phyloP scores from a whole-genome alignment of 2,888 invertebrate species.

The Drosophila anomalipes region DNA sequence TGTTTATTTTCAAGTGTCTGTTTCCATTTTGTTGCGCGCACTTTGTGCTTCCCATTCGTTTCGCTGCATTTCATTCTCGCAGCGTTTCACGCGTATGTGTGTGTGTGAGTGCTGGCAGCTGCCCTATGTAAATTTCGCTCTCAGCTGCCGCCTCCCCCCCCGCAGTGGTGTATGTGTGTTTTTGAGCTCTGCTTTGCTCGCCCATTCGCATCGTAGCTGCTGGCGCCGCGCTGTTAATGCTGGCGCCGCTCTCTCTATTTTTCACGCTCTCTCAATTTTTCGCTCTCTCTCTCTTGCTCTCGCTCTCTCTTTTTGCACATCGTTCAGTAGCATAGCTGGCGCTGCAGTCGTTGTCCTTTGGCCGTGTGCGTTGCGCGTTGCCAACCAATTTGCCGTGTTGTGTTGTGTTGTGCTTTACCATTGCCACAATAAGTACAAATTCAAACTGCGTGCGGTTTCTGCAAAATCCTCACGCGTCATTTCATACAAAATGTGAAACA shows the following conservation, averaged over 20 bases:
- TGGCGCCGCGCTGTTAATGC: conserved; percentile 50
- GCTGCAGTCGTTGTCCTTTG: conserved; percentile 79
- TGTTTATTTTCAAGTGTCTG: conserved; percentile 71
- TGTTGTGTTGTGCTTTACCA: conserved; percentile 47
- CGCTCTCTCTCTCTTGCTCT: conserved; percentile 12
- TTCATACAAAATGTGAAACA: conserved; percentile 14
- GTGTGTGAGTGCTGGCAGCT: conserved; percentile 44
- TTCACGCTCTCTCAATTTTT: background rate
- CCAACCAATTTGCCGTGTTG: conserved; percentile 64
- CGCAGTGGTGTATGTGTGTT: conserved; percentile 32
- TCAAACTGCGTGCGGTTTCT: conserved; percentile 37
- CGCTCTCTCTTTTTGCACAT: conserved; percentile 31
- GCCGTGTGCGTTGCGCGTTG: conserved; percentile 66
- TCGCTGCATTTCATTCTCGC: conserved; percentile 78
- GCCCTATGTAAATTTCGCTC: conserved; percentile 59
- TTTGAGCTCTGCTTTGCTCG: conserved; percentile 54
- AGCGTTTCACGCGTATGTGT: conserved; percentile 60
- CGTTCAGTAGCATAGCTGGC: conserved; percentile 49
- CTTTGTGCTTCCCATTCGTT: conserved; percentile 75
- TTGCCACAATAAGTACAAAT: conserved; percentile 69
- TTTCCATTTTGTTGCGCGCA: conserved; percentile 69
- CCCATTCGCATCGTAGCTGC: conserved; percentile 62
- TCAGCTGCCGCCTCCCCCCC: conserved; percentile 35
- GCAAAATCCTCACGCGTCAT: conserved; percentile 22
- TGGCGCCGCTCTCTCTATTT: conserved; percentile 41